A percentile compares a stretch with the other conserved stretches of the same genome.
These are phyloP conservation scores for Laticauda laticaudata DNA, from an alignment of 2,113 vertebrate genomes.

Conservation along the genomic window DNA sequence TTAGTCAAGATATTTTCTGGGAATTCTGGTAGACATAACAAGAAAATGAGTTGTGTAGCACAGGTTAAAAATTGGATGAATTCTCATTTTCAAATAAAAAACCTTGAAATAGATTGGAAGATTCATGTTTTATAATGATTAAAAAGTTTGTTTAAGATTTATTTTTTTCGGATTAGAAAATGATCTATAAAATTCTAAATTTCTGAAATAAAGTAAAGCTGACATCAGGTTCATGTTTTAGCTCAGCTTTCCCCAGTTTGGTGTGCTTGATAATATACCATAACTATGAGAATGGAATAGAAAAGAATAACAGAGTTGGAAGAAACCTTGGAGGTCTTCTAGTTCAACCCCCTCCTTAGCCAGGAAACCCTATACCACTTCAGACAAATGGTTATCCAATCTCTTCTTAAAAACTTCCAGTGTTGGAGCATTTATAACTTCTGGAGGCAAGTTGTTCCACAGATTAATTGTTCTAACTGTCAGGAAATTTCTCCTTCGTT, in stretches of 20 bases:
- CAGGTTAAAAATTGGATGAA: not conserved
- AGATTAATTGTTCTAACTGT: no score
- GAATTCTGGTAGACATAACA: not conserved
- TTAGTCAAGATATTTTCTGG: not conserved
- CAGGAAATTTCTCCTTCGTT: no score
- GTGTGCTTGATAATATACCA: not conserved
- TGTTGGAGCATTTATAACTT: no score
- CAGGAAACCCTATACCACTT: no score
- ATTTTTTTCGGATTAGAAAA: not conserved
- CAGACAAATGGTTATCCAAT: no score
- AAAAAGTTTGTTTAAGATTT: not conserved
- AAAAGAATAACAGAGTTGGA: no score
- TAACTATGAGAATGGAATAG: not conserved
- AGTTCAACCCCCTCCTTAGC: no score
- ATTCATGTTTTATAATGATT: not conserved
- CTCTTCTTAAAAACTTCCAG: no score
- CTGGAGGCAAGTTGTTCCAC: no score
- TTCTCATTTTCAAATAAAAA: not conserved
- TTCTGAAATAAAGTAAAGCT: not conserved
- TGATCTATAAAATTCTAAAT: not conserved
- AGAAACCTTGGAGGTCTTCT: no score
- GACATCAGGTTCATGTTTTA: not conserved
- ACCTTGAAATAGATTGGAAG: not conserved
- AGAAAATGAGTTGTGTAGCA: not conserved
- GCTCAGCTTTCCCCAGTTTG: not conserved